A percentile compares a stretch with the other conserved stretches of the same genome.
Evolutionary conservation across 2,113 vertebrate genomes (phyloP).

Genomic region (Prionailurus bengalensis): DNA sequence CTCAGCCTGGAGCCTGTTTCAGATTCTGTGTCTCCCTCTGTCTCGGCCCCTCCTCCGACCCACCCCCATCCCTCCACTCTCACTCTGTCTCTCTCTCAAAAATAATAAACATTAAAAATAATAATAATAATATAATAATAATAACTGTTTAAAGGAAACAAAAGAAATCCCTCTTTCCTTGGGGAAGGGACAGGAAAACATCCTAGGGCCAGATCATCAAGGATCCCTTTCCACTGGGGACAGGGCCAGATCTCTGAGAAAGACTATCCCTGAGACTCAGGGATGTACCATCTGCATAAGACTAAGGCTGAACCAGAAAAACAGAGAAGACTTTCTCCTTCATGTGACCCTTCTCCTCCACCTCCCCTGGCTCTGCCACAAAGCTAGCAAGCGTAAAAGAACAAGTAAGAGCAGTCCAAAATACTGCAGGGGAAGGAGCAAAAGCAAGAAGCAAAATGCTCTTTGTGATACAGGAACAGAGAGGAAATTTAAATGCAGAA

Average conservation of each 20-base stretch:
- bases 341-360: rapidly evolving
- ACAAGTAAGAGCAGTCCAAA: not conserved
- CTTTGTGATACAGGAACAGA: not conserved
- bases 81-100: no score
- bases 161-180: not conserved
- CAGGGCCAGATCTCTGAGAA: not conserved
- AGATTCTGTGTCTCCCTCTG: no score
- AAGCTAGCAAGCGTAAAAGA: not conserved
- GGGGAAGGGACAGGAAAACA: not conserved
- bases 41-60: no score
- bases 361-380: no score
- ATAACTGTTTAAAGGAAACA: not conserved
- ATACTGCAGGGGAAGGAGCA: not conserved
- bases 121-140: no score
- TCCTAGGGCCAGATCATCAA: not conserved
- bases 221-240: not conserved
- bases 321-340: not conserved
- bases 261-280: not conserved
- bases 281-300: not conserved
- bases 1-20: no score
- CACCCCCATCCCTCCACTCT: no score
- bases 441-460: not conserved
- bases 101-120: no score
- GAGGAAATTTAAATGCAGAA: not conserved
- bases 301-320: not conserved